Evolutionary conservation across 2,113 vertebrate species (phyloP).

Genomic region (Erythrocercus mccallii): DNA sequence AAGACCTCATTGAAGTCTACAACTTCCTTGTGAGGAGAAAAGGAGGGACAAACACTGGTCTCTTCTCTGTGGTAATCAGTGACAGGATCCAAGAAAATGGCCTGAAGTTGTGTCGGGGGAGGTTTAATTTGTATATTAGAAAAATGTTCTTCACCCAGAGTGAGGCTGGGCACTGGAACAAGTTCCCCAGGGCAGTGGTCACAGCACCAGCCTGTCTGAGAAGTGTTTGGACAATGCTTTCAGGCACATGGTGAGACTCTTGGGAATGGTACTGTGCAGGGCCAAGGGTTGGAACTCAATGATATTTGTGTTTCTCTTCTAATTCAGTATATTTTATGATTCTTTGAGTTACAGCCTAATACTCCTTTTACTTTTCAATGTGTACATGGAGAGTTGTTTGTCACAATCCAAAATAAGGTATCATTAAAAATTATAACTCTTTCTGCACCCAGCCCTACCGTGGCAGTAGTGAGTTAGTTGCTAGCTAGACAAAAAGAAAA

Average conservation of each 20-base stretch:
- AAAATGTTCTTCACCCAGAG: not conserved
- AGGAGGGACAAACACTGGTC: not conserved
- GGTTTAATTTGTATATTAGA: not conserved
- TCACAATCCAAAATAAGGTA: not conserved
- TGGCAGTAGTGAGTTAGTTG: not conserved
- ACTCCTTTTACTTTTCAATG: not conserved
- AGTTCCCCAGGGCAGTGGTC: too few relatives aligned
- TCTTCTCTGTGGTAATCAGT: too few relatives aligned
- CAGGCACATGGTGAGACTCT: not conserved
- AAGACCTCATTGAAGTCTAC: too few relatives aligned
- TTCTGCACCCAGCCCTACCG: accelerated
- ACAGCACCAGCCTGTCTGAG: not conserved
- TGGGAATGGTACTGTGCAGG: not conserved
- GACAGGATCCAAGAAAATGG: not conserved
- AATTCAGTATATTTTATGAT: not conserved
- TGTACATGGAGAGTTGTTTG: not conserved
- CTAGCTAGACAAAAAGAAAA: not conserved
- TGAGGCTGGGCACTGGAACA: not conserved
- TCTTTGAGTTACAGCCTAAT: not conserved
- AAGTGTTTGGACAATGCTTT: not conserved
- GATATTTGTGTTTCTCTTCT: not conserved
- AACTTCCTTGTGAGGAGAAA: not conserved
- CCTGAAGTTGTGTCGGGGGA: not conserved
- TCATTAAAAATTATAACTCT: not conserved
- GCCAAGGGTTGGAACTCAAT: not conserved